phyloP scores from a whole-genome alignment of 2,113 vertebrate genomes.

The Sphyrna mokarran region DNA sequence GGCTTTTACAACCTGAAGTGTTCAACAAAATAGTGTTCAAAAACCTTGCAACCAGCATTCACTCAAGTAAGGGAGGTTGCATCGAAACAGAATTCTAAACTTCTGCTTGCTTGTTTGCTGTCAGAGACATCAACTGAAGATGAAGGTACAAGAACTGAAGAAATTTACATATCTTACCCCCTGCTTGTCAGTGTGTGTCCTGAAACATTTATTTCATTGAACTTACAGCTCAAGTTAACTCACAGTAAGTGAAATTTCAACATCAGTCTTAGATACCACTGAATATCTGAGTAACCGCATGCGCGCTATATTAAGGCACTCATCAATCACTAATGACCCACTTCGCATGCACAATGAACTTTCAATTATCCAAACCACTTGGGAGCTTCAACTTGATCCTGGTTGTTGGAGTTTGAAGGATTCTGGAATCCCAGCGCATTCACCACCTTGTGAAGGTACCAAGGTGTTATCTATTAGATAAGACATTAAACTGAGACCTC shows the following conservation, averaged over 20 bases:
- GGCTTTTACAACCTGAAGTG: background rate
- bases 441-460: background rate
- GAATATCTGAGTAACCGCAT: background rate
- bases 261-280: background rate
- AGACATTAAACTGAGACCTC: background rate
- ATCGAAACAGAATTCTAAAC: background rate
- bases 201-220: slow-evolving; percentile 9
- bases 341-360: background rate
- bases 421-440: background rate
- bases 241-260: background rate
- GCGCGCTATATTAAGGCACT: background rate
- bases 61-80: background rate
- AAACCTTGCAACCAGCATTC: background rate
- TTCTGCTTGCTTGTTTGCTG: background rate
- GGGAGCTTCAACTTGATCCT: background rate
- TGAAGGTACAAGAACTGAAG: no score
- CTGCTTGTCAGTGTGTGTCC: background rate
- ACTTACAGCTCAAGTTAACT: background rate
- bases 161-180: background rate
- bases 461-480: background rate
- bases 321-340: slow-evolving; percentile 4
- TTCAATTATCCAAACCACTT: background rate
- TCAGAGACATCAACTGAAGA: background rate
- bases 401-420: background rate
- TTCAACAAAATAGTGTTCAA: background rate